Evolutionary conservation across 1,140 invertebrate genomes (phyloP).

Genomic region (Cyphomyrmex costatus): DNA sequence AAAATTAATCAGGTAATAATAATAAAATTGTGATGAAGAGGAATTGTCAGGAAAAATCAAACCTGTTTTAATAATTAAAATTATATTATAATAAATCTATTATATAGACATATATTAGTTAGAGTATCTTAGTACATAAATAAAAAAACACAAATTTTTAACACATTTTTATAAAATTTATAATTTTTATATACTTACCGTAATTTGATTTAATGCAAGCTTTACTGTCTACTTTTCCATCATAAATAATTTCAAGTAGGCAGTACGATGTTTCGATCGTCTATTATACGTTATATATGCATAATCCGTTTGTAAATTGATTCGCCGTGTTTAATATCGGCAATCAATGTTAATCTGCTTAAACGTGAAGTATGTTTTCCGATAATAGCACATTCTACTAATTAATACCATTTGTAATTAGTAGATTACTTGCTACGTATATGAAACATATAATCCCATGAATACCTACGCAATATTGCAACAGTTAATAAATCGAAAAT

Average conservation of each 20-base stretch:
- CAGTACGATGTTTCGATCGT: conserved; percentile 22
- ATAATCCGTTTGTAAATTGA: conserved; percentile 63
- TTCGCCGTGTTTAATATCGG: conserved; percentile 58
- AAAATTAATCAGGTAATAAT: neutral
- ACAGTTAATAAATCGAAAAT: conserved; percentile 40
- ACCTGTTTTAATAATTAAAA: conserved; percentile 27
- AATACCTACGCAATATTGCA: conserved; percentile 50
- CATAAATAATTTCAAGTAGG: conserved; percentile 47
- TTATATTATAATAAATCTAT: conserved; percentile 39
- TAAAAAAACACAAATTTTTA: neutral
- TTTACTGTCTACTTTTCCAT: conserved; percentile 8
- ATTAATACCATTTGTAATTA: conserved; percentile 62
- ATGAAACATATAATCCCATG: conserved; percentile 40
- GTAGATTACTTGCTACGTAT: conserved; percentile 49
- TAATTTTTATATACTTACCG: neutral
- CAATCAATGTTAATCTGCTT: conserved; percentile 61
- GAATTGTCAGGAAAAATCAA: conserved; percentile 14
- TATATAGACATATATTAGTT: conserved; percentile 31
- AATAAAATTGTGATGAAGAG: neutral
- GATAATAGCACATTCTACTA: conserved; percentile 59
- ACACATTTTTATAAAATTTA: neutral
- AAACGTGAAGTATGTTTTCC: conserved; percentile 54
- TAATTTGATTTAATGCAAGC: conserved; percentile 19
- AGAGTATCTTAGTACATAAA: conserved; percentile 5
- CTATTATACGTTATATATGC: conserved; percentile 33